Evolutionary conservation across 1,140 invertebrate species (phyloP), one percentile per base, ranked within the genome.

Genomic region (Formica selysi): DNA sequence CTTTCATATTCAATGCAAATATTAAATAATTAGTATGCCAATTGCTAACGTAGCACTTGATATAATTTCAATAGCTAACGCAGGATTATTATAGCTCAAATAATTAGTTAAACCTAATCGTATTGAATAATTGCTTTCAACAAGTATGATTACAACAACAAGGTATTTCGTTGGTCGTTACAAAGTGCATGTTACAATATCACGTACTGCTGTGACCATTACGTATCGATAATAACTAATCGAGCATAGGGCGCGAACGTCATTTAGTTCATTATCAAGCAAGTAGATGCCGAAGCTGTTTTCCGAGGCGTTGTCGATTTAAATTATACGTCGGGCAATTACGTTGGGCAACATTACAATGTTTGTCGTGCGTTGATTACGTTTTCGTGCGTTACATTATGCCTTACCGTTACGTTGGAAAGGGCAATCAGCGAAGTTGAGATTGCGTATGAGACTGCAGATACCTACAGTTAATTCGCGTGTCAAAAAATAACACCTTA

Each of bases 211-310:
- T 32, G 26, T 19, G 26, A 22, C 29, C 11, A 38, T 81, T 81
- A 81, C 54, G 26, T 81, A 62, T 51, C 36, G 68, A 83, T 83
- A 74, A 81, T 73, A 73, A 81, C 68, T 83, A 74, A 83, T 83
- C 79, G 67, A 22, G 32, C 48, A 57, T 70, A 44, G 78, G 54
- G n/a, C 44, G 51, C 29, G 19, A 36, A 36, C 26, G 67, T 26
- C 36, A 44, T 48, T 80, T 57, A 13, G 65, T 71, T 80, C 65
- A 80, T 80, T 80, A 73, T 81, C 79, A 73, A 61, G 36, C 67
- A 81, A 81, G 67, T 73, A 73, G 5, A 70, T 65, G 16, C 62
- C 64, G 36, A 48, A 32, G 36, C 65, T 54, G 41, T 79, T 48
- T 6, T 7, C 16, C 19, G 7, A 1, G 3, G 2, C 11, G 11